Evolutionary conservation across 1,140 invertebrate species (phyloP).

Genomic region (Oncopeltus fasciatus): DNA sequence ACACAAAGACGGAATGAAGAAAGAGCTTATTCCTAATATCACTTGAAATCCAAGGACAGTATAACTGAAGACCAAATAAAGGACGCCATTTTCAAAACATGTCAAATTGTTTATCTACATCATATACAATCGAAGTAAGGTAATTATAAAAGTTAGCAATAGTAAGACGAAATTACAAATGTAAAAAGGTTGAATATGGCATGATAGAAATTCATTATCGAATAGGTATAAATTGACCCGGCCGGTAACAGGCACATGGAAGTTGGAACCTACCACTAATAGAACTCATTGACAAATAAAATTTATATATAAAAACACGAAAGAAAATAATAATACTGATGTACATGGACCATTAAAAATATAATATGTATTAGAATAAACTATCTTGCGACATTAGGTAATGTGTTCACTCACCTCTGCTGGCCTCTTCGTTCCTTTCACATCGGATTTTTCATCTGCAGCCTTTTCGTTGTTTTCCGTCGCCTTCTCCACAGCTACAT

Average conservation of each 20-base stretch:
- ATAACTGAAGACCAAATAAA: neutral
- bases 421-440: constrained; percentile 74
- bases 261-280: constrained; percentile 3
- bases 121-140: too few species aligned
- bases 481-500: constrained; percentile 65
- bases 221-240: too few species aligned
- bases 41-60: too few species aligned
- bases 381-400: neutral
- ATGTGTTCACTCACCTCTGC: constrained; percentile 54
- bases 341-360: neutral
- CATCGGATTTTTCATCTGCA: constrained; percentile 57
- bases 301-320: neutral
- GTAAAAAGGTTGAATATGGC: too few species aligned
- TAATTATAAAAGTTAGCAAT: too few species aligned
- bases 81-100: constrained; percentile 11
- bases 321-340: neutral
- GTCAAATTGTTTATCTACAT: constrained; percentile 12
- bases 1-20: too few species aligned
- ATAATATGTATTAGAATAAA: neutral
- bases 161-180: too few species aligned
- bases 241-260: constrained; percentile 5
- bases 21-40: too few species aligned
- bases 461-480: constrained; percentile 55
- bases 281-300: neutral
- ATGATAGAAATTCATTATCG: too few species aligned